phyloP scores from a whole-genome alignment of 2,888 invertebrate species.

The Ferdinandea cuprea region DNA sequence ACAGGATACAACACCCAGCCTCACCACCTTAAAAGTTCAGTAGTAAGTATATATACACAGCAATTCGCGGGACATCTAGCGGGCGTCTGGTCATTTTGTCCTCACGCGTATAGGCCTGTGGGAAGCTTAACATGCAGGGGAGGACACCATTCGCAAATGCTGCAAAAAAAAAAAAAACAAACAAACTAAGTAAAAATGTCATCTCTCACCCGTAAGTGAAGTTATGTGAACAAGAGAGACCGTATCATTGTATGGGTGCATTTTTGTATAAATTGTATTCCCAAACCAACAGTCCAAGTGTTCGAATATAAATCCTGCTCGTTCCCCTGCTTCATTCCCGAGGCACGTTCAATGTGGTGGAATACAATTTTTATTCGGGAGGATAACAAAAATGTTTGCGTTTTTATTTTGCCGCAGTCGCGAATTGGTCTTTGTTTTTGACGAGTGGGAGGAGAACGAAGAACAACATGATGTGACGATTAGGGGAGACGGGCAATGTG shows the following conservation, averaged over 20 bases:
- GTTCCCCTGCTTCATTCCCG: conserved; percentile 17
- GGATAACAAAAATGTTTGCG: conserved; percentile 60
- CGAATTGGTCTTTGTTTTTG: conserved; percentile 63
- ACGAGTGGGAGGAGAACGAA: conserved; percentile 25
- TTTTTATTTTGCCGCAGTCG: conserved; percentile 63
- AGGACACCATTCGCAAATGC: conserved; percentile 24
- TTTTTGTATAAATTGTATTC: conserved; percentile 65
- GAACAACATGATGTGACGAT: conserved; percentile 24
- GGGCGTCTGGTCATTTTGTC: conserved; percentile 62
- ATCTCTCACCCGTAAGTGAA: conserved; percentile 64
- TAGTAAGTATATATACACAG: conserved; percentile 51
- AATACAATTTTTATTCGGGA: conserved; percentile 53
- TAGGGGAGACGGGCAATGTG: conserved; percentile 29
- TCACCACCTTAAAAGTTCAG: conserved; percentile 42
- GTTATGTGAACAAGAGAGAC: conserved; percentile 54
- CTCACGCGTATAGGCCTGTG: conserved; percentile 62
- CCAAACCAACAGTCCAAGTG: conserved; percentile 58
- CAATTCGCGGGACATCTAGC: conserved; percentile 55
- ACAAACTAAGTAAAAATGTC: conserved; percentile 72
- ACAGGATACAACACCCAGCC: conserved; percentile 47
- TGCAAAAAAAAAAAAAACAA: conserved; percentile 55
- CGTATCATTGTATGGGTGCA: conserved; percentile 54
- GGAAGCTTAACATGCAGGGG: conserved; percentile 17
- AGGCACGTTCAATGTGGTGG: conserved; percentile 39
- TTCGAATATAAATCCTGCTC: conserved; percentile 67